These are phyloP conservation scores for Caenorhabditis drosophilae DNA, from an alignment of 2,888 invertebrate genomes.

Conservation along the genomic window DNA sequence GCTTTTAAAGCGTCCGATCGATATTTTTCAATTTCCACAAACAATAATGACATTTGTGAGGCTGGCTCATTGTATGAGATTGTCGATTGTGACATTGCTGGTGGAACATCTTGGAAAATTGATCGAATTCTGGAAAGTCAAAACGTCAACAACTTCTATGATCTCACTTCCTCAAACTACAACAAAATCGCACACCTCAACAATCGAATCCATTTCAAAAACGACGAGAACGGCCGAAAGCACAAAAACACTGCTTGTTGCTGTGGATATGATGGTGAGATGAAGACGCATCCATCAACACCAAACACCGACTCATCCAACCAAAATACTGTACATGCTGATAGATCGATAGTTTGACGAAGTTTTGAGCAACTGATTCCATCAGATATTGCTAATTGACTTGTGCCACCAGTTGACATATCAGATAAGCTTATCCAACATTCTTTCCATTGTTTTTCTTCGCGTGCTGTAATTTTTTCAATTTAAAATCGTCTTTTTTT, in stretches of 20 bases:
- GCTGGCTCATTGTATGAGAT: conserved; percentile 17
- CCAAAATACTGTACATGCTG: conserved; percentile 40
- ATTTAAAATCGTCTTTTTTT: too few species aligned
- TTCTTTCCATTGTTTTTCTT: conserved; percentile 49
- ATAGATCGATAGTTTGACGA: conserved; percentile 25
- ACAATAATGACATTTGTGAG: conserved; percentile 27
- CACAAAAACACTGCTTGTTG: conserved; percentile 25
- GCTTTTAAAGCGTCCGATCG: conserved; percentile 36
- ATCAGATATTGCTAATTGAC: conserved; percentile 22
- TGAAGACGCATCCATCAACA: conserved; percentile 40
- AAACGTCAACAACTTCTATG: neutral
- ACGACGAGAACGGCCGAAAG: conserved; percentile 27
- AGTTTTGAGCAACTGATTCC: conserved; percentile 18
- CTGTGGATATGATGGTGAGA: conserved; percentile 25
- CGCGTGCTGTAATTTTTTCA: conserved; percentile 31
- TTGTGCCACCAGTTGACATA: conserved; percentile 13
- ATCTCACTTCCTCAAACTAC: too few species aligned
- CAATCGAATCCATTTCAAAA: conserved; percentile 32
- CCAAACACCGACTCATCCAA: conserved; percentile 48
- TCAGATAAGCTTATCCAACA: conserved; percentile 34
- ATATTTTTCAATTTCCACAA: conserved; percentile 34
- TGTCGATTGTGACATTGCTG: conserved; percentile 10
- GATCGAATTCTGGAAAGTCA: conserved; percentile 16
- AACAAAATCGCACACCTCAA: conserved; percentile 8
- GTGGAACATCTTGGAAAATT: conserved; percentile 32